These are phyloP conservation scores for Trachelus stipa DNA, from an alignment of 2,888 invertebrate species.

Conservation along the genomic window DNA sequence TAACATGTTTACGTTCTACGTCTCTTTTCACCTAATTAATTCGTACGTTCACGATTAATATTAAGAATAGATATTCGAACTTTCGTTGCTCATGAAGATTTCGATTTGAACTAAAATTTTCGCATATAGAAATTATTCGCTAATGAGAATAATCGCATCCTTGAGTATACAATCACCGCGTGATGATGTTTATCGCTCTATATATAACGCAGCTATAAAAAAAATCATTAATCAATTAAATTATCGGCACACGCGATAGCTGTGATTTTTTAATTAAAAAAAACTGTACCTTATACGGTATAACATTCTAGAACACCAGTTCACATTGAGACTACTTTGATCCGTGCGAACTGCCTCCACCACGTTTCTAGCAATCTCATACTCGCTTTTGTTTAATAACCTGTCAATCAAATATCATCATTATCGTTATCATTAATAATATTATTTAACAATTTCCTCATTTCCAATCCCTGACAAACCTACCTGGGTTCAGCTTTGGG, in stretches of 20 bases:
- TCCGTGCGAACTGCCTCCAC: conserved; percentile 55
- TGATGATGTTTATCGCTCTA: conserved; percentile 44
- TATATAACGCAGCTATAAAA: conserved; percentile 49
- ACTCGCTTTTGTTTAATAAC: conserved; percentile 42
- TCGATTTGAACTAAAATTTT: neutral
- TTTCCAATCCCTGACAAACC: neutral
- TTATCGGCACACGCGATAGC: conserved; percentile 25
- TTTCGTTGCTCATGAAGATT: neutral
- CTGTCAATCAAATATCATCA: conserved; percentile 23
- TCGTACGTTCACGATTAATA: neutral
- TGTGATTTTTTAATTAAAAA: conserved; percentile 13
- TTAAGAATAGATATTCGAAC: neutral
- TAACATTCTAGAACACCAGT: conserved; percentile 44
- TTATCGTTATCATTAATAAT: neutral
- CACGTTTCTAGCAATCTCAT: conserved; percentile 51
- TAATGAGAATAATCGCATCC: conserved; percentile 39
- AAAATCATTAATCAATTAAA: conserved; percentile 16
- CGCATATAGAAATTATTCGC: conserved; percentile 1
- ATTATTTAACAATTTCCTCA: neutral
- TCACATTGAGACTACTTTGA: conserved; percentile 41
- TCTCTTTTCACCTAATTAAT: neutral
- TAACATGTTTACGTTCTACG: neutral
- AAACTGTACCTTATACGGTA: conserved; percentile 46
- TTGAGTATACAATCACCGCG: conserved; percentile 46
- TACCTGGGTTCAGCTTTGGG: conserved; percentile 52